Base-by-base conservation (phyloP, 2,113 vertebrate species). In the Microcebus ravelobensis region DNA sequence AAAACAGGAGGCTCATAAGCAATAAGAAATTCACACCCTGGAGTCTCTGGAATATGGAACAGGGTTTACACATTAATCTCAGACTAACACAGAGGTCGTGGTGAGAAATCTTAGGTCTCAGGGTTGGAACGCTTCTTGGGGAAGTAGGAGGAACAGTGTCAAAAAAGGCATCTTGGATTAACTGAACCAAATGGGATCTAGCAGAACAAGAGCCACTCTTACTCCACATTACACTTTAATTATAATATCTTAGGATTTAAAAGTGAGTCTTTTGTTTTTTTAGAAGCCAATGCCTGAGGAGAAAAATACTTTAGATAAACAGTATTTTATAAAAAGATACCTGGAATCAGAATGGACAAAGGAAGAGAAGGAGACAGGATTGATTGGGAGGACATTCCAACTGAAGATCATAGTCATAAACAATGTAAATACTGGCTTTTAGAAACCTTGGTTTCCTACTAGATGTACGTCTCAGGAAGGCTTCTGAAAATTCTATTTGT, bases 31-130 rank as follows among this genome's bases (percentile, higher is more conserved):
- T 96, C 98, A 98, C 79, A 97, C n/a, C 86, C 59, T 96, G 86
- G 73, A 90, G 94, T 95, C 87, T 96, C 91, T 92, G 90, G 0
- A 61, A 97, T 95, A 97, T 77, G 89, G 97, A 76, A 85, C 87
- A 96, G 17, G 84, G 97, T 95, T 98, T 96, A 94, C 91, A 96
- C 96, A 92, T 92, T 95, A 96, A 90, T 79, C 57, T 96, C 97
- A 95, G 87, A 91, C 85, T 87, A 98, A 98, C 90, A 91, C 82
- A 98, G 98, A 97, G 97, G 90, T 59, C 98, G 91, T 87, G 92
- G 87, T 97, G 95, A 98, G 95, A 98, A 97, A 97, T 91, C 11
- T 55, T 95, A 88, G 94, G 95, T 97, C 70, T 97, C 88, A 50
- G 96, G 27, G 89, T 97, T 97, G 98, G 95, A 98, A 50, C 13